Conservation (phyloP, 2,888 invertebrate genomes). For the Tenthredo livida region DNA sequence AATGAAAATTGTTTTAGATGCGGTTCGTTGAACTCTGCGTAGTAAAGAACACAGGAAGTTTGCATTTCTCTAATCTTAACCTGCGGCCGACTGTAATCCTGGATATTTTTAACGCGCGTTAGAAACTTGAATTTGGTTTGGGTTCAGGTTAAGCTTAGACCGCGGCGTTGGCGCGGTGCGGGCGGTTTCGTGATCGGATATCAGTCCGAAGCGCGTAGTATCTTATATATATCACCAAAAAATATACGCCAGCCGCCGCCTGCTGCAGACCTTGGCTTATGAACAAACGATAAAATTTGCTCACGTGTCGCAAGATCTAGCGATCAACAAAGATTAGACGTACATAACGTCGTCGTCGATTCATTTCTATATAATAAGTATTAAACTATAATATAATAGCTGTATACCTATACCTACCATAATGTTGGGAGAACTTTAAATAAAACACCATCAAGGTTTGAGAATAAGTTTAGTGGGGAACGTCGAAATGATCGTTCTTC, state of each 20-base stretch:
- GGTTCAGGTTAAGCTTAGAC: background rate
- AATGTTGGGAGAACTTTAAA: background rate
- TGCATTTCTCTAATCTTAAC: constrained; percentile 53
- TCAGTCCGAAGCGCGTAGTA: constrained; percentile 13
- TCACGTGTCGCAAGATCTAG: constrained; percentile 27
- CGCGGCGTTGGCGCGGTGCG: background rate
- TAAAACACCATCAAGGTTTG: background rate
- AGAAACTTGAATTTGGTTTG: constrained; percentile 30
- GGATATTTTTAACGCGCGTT: constrained; percentile 52
- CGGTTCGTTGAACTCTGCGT: constrained; percentile 48
- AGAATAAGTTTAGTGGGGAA: background rate
- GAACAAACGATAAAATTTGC: constrained; percentile 30
- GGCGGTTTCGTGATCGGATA: constrained; percentile 33
- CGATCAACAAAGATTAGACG: constrained; percentile 5
- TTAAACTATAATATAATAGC: background rate
- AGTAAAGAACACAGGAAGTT: constrained; percentile 49
- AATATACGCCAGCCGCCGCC: constrained; percentile 16
- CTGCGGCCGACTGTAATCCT: constrained; percentile 47
- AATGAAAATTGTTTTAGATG: constrained; percentile 49
- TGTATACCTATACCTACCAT: background rate
- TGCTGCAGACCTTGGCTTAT: constrained; percentile 39
- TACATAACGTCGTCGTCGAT: background rate
- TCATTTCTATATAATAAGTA: background rate
- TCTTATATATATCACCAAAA: constrained; percentile 40
- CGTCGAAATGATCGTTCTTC: background rate